Percentiles rank a stretch among this genome's conserved stretches.
These are phyloP conservation scores for Epinotia bilunana DNA, from an alignment of 2,888 invertebrate genomes.

Conservation along the genomic window DNA sequence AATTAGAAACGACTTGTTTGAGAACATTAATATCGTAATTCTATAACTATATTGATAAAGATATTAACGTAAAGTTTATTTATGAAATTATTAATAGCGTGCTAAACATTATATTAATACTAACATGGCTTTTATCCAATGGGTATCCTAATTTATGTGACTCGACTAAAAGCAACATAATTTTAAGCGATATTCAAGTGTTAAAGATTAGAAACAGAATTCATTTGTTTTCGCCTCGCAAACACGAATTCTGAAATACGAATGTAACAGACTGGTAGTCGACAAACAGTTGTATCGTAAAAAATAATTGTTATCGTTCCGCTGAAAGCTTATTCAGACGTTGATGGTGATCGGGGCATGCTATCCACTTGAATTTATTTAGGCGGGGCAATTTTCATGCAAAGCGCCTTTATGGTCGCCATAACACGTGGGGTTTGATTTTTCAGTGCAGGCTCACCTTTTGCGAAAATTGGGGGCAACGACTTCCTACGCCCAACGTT, in stretches of 20 bases:
- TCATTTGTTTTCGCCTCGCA: slow-evolving; percentile 10
- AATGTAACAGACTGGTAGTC: slow-evolving; percentile 22
- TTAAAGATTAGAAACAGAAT: neutral
- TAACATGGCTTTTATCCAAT: neutral
- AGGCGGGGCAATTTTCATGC: slow-evolving; percentile 41
- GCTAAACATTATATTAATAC: slow-evolving; percentile 2
- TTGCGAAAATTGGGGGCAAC: slow-evolving; percentile 42
- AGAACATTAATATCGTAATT: neutral
- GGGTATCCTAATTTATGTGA: neutral
- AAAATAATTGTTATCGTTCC: slow-evolving; percentile 46
- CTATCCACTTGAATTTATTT: slow-evolving; percentile 39
- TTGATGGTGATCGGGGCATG: slow-evolving; percentile 33
- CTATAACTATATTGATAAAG: slow-evolving; percentile 3
- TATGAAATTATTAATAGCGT: slow-evolving; percentile 4
- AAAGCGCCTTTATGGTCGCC: slow-evolving; percentile 32
- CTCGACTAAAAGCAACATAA: neutral
- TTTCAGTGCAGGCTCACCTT: slow-evolving; percentile 42
- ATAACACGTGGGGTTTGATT: slow-evolving; percentile 41
- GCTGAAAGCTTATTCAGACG: slow-evolving; percentile 30
- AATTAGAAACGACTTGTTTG: slow-evolving; percentile 4
- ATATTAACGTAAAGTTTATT: slow-evolving; percentile 12
- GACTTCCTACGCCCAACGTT: slow-evolving; percentile 35
- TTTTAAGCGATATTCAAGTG: neutral
- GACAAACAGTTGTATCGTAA: slow-evolving; percentile 42
- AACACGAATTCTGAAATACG: slow-evolving; percentile 26